Evolutionary conservation across 2,797 vertebrate genomes (phyloP), one percentile per base, ranked within the genome.

Genomic region (Molossus alvarezi): DNA sequence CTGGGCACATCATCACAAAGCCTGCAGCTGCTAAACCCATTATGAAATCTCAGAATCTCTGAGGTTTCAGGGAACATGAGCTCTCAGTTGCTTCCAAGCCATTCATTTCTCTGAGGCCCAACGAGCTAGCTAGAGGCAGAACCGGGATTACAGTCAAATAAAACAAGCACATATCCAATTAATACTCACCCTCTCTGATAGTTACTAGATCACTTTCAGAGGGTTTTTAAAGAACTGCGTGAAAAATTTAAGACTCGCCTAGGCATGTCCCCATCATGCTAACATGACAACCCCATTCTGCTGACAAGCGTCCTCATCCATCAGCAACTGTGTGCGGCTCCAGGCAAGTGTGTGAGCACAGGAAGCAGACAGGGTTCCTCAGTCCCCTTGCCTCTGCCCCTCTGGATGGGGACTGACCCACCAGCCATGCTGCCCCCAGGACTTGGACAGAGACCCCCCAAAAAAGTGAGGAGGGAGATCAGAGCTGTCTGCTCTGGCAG

Each of bases 11-110:
- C 86, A 67, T 97, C 94, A 97, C 41, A 96, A 96, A 97, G 75
- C 95, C 77, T 95, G 88, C 97, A 97, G 97, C 96, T 97, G 96
- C 92, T 97, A 97, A 96, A 93, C 90, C 83, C 95, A 97, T 97
- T 97, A 96, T 96, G 96, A 97, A 97, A 97, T 90, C 96, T 86
- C 92, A 97, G 96, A 88, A 80, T 96, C 90, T 96, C 90, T 41
- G 83, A 95, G 96, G 88, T 92, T 96, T 96, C 90, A 96, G 90
- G 82, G 92, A 96, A 95, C 90, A 94, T 91, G 95, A 93, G 64
- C 53, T 95, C 85, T 92, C n/a, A 45, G 80, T 96, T 90, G 37
- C 82, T 96, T 95, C 85, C 79, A 92, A 95, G 75, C 65, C 96
- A 95, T 62, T 93, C 75, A 94, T 69, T 95, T 92, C 89, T 11